These are phyloP conservation scores for Orussus abietinus DNA, from an alignment of 1,140 invertebrate genomes.

Conservation along the genomic window DNA sequence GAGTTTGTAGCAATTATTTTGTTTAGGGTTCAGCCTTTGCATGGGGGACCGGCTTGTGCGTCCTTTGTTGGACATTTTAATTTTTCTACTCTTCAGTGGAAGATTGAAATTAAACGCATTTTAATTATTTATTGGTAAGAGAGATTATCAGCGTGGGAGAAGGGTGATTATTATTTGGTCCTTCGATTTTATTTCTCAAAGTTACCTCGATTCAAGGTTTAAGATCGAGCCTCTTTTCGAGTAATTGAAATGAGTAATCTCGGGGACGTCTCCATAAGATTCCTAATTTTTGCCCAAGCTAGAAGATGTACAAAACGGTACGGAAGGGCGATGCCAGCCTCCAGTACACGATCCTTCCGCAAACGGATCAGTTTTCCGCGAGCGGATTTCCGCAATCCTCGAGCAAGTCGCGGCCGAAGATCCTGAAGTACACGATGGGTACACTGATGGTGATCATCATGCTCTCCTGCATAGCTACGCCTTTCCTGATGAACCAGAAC, in stretches of 20 bases:
- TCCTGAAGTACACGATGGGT: slow-evolving; percentile 26
- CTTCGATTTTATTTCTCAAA: slow-evolving; percentile 7
- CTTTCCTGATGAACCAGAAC: slow-evolving; percentile 30
- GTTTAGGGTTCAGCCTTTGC: too few relatives aligned
- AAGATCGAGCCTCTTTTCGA: background rate
- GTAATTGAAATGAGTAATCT: background rate
- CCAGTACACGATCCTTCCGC: slow-evolving; percentile 69
- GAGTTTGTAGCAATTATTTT: too few relatives aligned
- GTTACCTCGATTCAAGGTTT: background rate
- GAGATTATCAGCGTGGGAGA: background rate
- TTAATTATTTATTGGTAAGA: too few relatives aligned
- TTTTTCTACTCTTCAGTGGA: too few relatives aligned
- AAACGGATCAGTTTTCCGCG: slow-evolving; percentile 63
- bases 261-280: background rate
- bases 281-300: slow-evolving; percentile 14
- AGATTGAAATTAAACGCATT: too few relatives aligned
- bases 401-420: slow-evolving; percentile 14
- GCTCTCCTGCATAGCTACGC: slow-evolving; percentile 23
- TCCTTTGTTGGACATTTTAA: too few relatives aligned
- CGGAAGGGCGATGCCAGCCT: slow-evolving; percentile 68
- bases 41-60: too few relatives aligned
- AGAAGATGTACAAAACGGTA: slow-evolving; percentile 70
- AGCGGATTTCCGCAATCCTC: slow-evolving; percentile 42
- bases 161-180: slow-evolving; percentile 5
- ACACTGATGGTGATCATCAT: slow-evolving; percentile 27